phyloP scores from a whole-genome alignment of 2,888 invertebrate species.

The Cryptus viduatorius region DNA sequence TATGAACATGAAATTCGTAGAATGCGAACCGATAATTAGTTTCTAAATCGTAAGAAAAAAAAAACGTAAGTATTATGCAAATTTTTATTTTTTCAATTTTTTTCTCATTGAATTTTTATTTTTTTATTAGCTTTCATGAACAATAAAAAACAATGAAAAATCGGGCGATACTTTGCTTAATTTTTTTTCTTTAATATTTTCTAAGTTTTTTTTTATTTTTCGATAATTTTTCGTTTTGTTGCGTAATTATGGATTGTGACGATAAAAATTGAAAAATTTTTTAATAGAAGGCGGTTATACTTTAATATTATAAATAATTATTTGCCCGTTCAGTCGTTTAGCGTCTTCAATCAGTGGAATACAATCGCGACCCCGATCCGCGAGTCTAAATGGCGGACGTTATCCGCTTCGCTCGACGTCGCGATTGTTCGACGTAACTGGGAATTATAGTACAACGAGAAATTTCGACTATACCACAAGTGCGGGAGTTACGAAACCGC shows the following conservation, averaged over 20 bases:
- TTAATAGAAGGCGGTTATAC: not conserved
- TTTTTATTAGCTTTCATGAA: too few relatives aligned
- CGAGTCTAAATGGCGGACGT: constrained; percentile 72
- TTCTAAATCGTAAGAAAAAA: too few relatives aligned
- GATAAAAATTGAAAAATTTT: not conserved
- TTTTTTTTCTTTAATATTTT: too few relatives aligned
- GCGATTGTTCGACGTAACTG: constrained; percentile 62
- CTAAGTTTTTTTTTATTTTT: not conserved
- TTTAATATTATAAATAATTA: not conserved
- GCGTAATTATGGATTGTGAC: too few relatives aligned
- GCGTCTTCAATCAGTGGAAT: constrained; percentile 42
- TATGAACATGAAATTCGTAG: not conserved
- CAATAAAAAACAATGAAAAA: too few relatives aligned
- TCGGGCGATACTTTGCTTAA: too few relatives aligned
- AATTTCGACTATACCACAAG: constrained; percentile 47
- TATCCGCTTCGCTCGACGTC: constrained; percentile 67
- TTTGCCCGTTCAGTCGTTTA: constrained; percentile 47
- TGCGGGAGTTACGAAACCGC: constrained; percentile 57
- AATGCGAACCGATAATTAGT: not conserved
- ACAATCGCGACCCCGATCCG: constrained; percentile 76
- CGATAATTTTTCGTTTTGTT: not conserved
- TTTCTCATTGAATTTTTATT: too few relatives aligned
- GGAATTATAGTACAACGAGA: constrained; percentile 49
- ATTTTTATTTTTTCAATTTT: too few relatives aligned
- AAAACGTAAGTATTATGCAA: too few relatives aligned